Conservation (phyloP, 2,113 vertebrate genomes). For the Scomber colias region DNA sequence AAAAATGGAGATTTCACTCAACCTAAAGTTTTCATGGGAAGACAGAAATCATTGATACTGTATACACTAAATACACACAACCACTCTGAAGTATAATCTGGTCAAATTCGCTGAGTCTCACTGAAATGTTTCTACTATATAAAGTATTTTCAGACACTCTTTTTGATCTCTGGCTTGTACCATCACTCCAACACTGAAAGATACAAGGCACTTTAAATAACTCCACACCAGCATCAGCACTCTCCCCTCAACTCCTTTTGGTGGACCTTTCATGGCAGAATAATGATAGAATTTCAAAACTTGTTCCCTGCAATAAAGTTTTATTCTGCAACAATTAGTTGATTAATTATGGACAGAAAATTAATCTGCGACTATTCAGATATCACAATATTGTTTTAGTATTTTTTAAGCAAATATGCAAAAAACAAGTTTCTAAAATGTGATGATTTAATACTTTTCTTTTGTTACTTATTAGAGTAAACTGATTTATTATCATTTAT, state of each 20-base stretch:
- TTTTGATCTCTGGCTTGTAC: conserved; percentile 53
- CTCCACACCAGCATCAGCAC: conserved; percentile 1
- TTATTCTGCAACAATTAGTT: conserved; percentile 24
- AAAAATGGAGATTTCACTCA: conserved; percentile 26
- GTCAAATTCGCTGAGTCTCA: conserved; percentile 38
- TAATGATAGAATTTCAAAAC: conserved; percentile 82
- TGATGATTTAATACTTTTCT: too few relatives aligned
- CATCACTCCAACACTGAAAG: conserved; percentile 52
- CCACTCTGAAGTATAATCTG: conserved; percentile 26
- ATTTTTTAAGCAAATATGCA: too few relatives aligned
- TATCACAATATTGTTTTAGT: too few relatives aligned
- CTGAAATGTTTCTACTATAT: conserved; percentile 51
- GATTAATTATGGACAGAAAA: too few relatives aligned
- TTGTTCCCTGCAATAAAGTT: conserved; percentile 7
- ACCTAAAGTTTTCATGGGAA: background rate
- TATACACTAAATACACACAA: conserved; percentile 26
- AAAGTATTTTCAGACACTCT: conserved; percentile 49
- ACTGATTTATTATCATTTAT: too few relatives aligned
- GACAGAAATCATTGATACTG: background rate
- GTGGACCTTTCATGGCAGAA: conserved; percentile 45
- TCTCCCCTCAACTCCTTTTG: conserved; percentile 22
- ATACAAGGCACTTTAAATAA: conserved; percentile 43
- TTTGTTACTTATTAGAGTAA: too few relatives aligned
- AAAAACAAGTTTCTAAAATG: too few relatives aligned
- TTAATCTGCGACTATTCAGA: too few relatives aligned